Evolutionary conservation across 1,140 invertebrate genomes (phyloP).

Genomic region (Spodoptera frugiperda): DNA sequence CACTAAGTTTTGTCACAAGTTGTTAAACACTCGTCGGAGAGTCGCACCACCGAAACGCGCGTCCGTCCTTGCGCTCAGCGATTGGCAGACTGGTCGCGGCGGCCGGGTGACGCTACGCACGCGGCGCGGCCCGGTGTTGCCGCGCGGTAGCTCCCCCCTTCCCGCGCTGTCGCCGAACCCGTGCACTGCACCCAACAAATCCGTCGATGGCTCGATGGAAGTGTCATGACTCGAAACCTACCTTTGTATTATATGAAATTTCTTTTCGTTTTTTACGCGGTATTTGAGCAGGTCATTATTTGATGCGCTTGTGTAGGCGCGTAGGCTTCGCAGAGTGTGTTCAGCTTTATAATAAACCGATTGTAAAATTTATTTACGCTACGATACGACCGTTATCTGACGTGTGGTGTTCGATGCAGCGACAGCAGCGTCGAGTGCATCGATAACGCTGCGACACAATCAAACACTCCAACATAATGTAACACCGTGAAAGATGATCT

Average conservation of each 20-base stretch:
- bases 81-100: conserved; percentile 64
- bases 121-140: conserved; percentile 52
- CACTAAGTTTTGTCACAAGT: conserved; percentile 76
- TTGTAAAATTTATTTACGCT: conserved; percentile 74
- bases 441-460: conserved; percentile 58
- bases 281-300: conserved; percentile 66
- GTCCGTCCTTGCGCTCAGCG: conserved; percentile 53
- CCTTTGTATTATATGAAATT: conserved; percentile 76
- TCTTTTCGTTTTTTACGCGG: conserved; percentile 71
- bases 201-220: conserved; percentile 70
- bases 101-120: conserved; percentile 62
- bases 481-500: conserved; percentile 48
- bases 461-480: conserved; percentile 44
- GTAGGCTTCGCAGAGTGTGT: conserved; percentile 57
- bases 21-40: conserved; percentile 59
- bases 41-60: conserved; percentile 48
- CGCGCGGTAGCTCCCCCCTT: conserved; percentile 71
- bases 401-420: conserved; percentile 62
- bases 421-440: conserved; percentile 60
- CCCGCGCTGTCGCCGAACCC: conserved; percentile 54
- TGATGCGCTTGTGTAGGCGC: conserved; percentile 66
- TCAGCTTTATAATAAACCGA: conserved; percentile 72
- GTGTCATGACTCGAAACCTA: conserved; percentile 70
- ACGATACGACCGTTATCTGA: conserved; percentile 70
- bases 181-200: conserved; percentile 73